Evolutionary conservation across 2,113 vertebrate genomes (phyloP), one percentile per base, ranked within the genome.

Genomic region (Colaptes auratus): DNA sequence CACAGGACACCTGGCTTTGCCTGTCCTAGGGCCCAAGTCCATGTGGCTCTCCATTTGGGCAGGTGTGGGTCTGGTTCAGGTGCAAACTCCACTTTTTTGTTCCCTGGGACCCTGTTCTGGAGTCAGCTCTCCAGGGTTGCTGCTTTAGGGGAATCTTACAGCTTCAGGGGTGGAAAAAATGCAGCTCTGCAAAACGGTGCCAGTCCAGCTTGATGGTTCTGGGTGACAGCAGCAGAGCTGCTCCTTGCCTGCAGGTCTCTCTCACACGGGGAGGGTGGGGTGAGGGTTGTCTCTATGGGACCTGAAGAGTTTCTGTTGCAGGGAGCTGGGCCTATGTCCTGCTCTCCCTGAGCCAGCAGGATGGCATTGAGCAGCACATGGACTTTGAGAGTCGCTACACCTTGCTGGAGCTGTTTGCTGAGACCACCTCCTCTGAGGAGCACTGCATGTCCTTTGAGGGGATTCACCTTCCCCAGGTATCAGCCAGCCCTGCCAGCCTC

Each of bases 341-440:
- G 36, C 97, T 99, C 95, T 99, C 99, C 4, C 98, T 99, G 92
- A 99, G 99, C 83, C 99, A 99, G 96, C 98, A 99, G 97, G 99
- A 99, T 16, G 98, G 98, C 88, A 98, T 99, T 7, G 99, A 99
- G 96, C 98, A 99, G 89, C 98, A 98, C 95, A 98, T 99, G 98
- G 99, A 99, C 94, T 99, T 99, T n/a, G 99, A 99, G 25, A 98
- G 99, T 75, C 98, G 99, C 78, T 99, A 98, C 97, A 99, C 99
- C 15, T 97, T 99, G 78, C 96, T 99, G 97, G 99, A 99, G 97
- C 98, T 99, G 91, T 99, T 99, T 67, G 99, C 99, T 2, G 99
- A 99, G 87, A 99, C 97, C 27, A 99, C 96, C 0, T 99, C 99
- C 2, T 98, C 98, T 2, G 99, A 99, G 96, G 99, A 99, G 72